Evolutionary conservation across 2,113 vertebrate species (phyloP).

Genomic region (Phaetusa simplex): DNA sequence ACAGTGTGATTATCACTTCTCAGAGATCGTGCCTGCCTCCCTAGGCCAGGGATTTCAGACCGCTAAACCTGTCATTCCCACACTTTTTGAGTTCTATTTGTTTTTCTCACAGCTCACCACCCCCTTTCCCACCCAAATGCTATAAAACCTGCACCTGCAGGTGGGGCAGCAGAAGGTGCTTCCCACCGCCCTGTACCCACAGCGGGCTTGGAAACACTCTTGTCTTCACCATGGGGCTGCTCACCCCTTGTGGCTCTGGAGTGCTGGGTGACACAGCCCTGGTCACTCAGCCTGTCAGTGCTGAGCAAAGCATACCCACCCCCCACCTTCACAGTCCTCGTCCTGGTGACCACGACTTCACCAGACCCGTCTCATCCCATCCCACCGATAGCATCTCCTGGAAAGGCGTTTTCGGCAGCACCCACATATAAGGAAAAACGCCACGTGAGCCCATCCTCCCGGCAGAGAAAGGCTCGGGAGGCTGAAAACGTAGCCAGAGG

Average conservation of each 20-base stretch:
- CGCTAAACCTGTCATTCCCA: neutral
- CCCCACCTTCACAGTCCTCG: neutral
- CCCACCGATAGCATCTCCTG: neutral
- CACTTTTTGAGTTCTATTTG: neutral
- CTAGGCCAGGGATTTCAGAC: neutral
- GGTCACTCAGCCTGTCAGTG: neutral
- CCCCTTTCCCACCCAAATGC: neutral
- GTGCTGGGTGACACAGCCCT: neutral
- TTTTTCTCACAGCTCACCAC: neutral
- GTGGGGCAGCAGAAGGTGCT: neutral
- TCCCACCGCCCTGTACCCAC: neutral
- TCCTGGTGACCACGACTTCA: rapidly evolving
- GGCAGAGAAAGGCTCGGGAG: neutral
- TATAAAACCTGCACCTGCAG: neutral
- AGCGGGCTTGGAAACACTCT: neutral
- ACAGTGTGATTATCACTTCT: neutral
- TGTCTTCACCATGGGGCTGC: neutral
- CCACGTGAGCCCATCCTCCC: rapidly evolving
- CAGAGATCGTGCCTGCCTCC: neutral
- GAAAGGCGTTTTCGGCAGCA: neutral
- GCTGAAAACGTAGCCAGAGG: neutral
- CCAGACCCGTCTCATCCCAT: neutral
- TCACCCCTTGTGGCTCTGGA: neutral
- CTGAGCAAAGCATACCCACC: neutral
- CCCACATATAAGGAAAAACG: neutral